Base-by-base conservation (phyloP, 2,888 invertebrate species). In the Scrobipalpa atriplicella region DNA sequence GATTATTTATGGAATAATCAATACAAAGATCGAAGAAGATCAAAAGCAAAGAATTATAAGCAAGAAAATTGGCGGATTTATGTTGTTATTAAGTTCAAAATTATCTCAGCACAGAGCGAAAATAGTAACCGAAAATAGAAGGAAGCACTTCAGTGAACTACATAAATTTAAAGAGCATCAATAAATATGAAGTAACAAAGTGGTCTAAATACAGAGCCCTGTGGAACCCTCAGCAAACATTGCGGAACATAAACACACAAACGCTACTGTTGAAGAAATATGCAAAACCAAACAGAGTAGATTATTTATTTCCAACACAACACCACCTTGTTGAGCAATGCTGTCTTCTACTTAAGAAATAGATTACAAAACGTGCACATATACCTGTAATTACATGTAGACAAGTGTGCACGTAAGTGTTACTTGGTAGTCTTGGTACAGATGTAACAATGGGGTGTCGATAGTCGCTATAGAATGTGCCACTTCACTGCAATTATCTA, bases 321-420 rank as follows among this genome's bases (percentile, higher is more conserved):
- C 18, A 13, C 38, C 39, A 64, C 16, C 29, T n/a, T 29, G 38
- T 67, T 65, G 51, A 68, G 68, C 66, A 70, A 69, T 54, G 66
- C 41, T 52, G 61, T 66, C 62, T 66, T 68, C 51, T 56, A 69
- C 72, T 71, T 47, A 47, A 70, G 72, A 71, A 70, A 73, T 68
- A 21, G 36, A 54, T 72, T 73, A 67, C 72, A 68, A 70, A 73
- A 72, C 63, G 38, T 51, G 54, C 63, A 69, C 64, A 68, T 69
- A 66, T 65, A 66, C 51, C 52, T 52, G 56, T 66, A 56, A 64
- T 65, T 54, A 62, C 65, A 52, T 29, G 38, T 60, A 63, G 36
- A 38, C 51, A 62, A 19, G 58, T 47, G 43, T 60, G 38, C 19
- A 56, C 39, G 38, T 58, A 51, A 56, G 56, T 65, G 38, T 51